These are phyloP conservation scores for Drosophila repletoides DNA, from an alignment of 1,140 invertebrate genomes.

Conservation along the genomic window DNA sequence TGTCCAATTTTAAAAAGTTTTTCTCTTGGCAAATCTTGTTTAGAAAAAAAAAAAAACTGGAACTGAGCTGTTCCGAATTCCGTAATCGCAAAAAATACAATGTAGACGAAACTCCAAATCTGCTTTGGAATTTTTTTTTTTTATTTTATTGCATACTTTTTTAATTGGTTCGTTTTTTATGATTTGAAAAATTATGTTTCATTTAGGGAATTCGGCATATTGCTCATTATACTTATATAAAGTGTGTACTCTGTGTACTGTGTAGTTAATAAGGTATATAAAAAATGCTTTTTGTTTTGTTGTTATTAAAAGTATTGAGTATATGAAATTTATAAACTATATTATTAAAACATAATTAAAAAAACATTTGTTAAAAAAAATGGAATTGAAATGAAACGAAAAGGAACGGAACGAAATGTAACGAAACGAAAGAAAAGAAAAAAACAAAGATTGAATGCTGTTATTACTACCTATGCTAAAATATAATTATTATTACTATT, in stretches of 20 bases:
- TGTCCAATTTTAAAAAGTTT: slow-evolving; percentile 38
- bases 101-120: slow-evolving; percentile 1
- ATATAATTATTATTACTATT: slow-evolving; percentile 33
- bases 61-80: background rate
- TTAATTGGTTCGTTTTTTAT: slow-evolving; percentile 4
- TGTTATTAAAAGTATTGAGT: slow-evolving; percentile 14
- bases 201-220: slow-evolving; percentile 3
- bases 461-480: slow-evolving; percentile 70
- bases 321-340: background rate
- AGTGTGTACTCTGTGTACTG: slow-evolving; percentile 27
- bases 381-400: slow-evolving; percentile 33
- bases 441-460: slow-evolving; percentile 44
- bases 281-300: slow-evolving; percentile 30
- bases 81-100: background rate
- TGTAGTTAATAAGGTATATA: slow-evolving; percentile 22
- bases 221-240: slow-evolving; percentile 6
- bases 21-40: slow-evolving; percentile 13
- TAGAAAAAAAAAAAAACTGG: slow-evolving; percentile 4
- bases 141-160: background rate
- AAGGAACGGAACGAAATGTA: background rate
- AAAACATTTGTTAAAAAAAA: slow-evolving; percentile 36
- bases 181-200: background rate
- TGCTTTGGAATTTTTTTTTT: slow-evolving; percentile 1
- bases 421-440: background rate
- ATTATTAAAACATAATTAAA: background rate